Percentiles rank a stretch among this genome's conserved stretches.
phyloP scores from a whole-genome alignment of 2,797 vertebrate genomes.

The Fistularia commersonii region DNA sequence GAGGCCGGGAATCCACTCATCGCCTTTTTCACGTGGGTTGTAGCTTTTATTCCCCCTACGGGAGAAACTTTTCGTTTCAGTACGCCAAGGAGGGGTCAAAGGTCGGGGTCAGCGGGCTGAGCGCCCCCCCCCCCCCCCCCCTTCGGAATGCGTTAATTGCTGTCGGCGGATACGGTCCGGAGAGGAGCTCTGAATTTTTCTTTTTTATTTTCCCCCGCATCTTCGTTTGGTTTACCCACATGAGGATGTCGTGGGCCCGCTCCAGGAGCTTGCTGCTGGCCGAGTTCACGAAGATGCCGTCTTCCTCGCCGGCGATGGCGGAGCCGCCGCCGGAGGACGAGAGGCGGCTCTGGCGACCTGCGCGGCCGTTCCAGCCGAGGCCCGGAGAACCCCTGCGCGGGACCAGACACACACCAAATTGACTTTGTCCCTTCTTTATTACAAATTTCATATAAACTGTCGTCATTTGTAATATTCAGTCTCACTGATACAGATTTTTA shows the following conservation, averaged over 20 bases:
- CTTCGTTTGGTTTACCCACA: slow-evolving; percentile 85
- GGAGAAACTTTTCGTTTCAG: no score
- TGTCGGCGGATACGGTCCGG: no score
- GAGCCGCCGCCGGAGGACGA: slow-evolving; percentile 67
- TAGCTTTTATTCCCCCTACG: no score
- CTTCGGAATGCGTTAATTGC: no score
- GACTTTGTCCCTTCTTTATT: not conserved
- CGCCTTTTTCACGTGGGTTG: no score
- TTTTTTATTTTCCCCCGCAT: no score
- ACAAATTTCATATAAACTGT: not conserved
- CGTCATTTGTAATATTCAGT: no score
- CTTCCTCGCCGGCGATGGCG: slow-evolving; percentile 85
- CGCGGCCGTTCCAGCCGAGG: slow-evolving; percentile 81
- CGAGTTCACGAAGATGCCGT: slow-evolving; percentile 88
- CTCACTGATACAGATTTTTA: no score
- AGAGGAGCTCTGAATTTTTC: no score
- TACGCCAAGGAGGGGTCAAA: slow-evolving; percentile 21
- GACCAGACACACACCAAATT: no score
- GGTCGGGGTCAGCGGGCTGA: slow-evolving; percentile 43
- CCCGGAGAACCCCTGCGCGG: slow-evolving; percentile 53
- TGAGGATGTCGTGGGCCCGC: slow-evolving; percentile 95
- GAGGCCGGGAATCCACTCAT: no score
- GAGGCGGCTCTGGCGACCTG: slow-evolving; percentile 74
- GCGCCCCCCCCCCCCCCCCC: no score
- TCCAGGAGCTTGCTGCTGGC: slow-evolving; percentile 94